Evolutionary conservation across 2,113 vertebrate genomes (phyloP).

Genomic region (Thamnaconus septentrionalis): DNA sequence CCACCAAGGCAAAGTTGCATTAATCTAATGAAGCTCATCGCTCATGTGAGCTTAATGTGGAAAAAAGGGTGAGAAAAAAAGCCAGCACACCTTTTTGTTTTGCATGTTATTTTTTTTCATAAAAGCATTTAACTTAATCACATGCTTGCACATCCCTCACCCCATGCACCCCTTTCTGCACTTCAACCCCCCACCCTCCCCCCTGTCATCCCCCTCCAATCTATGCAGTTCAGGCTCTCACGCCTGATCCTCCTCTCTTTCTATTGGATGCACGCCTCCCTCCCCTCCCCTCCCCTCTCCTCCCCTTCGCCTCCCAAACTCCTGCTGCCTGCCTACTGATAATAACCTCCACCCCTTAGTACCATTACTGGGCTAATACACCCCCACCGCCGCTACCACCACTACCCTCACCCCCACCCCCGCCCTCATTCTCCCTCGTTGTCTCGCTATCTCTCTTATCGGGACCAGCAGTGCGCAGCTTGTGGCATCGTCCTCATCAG

Average conservation of each 20-base stretch:
- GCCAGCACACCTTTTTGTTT: too few relatives aligned
- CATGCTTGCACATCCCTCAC: neutral
- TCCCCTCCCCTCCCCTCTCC: too few relatives aligned
- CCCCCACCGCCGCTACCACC: slow-evolving; percentile 3
- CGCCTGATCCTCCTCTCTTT: slow-evolving; percentile 17
- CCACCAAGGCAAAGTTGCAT: too few relatives aligned
- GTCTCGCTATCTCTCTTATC: slow-evolving; percentile 7
- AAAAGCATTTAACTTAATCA: too few relatives aligned
- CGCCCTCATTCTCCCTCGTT: too few relatives aligned
- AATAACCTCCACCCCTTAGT: slow-evolving; percentile 15
- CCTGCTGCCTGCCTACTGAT: slow-evolving; percentile 3
- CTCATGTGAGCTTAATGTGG: too few relatives aligned
- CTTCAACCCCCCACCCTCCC: neutral
- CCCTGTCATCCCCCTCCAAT: neutral
- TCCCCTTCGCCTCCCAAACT: too few relatives aligned
- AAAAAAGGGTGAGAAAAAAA: too few relatives aligned
- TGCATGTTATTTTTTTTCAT: too few relatives aligned
- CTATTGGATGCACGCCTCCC: slow-evolving; percentile 9
- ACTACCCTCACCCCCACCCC: too few relatives aligned
- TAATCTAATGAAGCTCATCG: too few relatives aligned
- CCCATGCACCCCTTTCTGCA: neutral
- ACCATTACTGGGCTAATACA: slow-evolving; percentile 13
- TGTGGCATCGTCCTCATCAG: neutral
- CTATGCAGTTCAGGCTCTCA: slow-evolving; percentile 21
- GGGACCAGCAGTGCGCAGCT: slow-evolving; percentile 4